Conservation (phyloP, 2,888 invertebrate genomes). For the Rhagonycha lutea region DNA sequence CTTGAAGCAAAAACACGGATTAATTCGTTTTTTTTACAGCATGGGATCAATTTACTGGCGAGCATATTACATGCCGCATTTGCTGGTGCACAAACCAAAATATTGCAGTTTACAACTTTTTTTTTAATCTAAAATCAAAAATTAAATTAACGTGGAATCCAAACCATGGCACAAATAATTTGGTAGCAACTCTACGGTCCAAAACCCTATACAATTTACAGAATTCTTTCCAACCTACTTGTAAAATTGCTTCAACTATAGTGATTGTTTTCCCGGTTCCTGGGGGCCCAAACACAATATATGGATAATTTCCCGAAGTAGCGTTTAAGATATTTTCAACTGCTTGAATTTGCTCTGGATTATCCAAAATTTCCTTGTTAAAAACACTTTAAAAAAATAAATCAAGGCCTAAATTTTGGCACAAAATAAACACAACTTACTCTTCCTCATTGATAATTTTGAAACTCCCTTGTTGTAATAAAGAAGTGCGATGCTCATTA, state of each 20-base stretch:
- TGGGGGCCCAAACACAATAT: conserved; percentile 86
- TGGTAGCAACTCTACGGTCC: background rate
- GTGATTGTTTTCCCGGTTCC: conserved; percentile 80
- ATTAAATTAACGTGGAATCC: too few relatives aligned
- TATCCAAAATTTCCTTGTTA: conserved; percentile 55
- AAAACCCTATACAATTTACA: too few relatives aligned
- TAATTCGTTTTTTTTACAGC: conserved; percentile 43
- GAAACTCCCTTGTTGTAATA: background rate
- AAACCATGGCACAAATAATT: background rate
- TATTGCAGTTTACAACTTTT: conserved; percentile 51
- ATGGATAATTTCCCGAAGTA: conserved; percentile 69
- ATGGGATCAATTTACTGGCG: conserved; percentile 51
- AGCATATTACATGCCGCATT: conserved; percentile 76
- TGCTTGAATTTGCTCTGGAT: conserved; percentile 66
- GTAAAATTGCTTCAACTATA: conserved; percentile 71
- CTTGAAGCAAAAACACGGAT: conserved; percentile 57
- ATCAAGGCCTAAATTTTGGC: background rate
- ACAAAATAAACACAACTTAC: conserved; percentile 20
- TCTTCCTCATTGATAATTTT: background rate
- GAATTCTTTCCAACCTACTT: conserved; percentile 53
- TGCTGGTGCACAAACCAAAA: conserved; percentile 70
- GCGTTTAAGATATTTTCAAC: conserved; percentile 69
- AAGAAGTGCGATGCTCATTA: background rate
- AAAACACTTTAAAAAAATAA: conserved; percentile 42
- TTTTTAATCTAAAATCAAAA: conserved; percentile 33